Evolutionary conservation across 2,797 vertebrate genomes (phyloP).

Genomic region (Lacerta bilineata): DNA sequence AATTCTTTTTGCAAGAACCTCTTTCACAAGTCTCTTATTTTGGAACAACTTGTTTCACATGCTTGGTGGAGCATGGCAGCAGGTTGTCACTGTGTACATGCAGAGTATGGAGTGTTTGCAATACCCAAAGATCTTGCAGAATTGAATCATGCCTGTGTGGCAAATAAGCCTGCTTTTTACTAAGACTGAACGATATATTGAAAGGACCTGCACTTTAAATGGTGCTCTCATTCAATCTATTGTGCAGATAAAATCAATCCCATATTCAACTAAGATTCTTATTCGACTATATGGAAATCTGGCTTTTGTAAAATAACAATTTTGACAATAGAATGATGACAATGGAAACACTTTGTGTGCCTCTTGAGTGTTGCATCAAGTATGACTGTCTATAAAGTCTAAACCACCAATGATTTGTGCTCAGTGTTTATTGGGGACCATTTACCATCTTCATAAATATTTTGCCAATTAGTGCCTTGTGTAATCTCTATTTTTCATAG

Average conservation of each 20-base stretch:
- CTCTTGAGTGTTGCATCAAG: background rate
- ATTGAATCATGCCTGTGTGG: background rate
- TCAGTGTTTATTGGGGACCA: background rate
- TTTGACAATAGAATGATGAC: background rate
- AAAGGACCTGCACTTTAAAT: background rate
- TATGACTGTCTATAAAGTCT: background rate
- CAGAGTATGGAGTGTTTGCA: background rate
- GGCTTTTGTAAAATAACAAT: too few species aligned
- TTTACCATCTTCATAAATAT: background rate
- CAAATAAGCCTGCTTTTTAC: background rate
- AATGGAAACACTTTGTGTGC: background rate
- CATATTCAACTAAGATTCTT: background rate
- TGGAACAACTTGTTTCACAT: background rate
- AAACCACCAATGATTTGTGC: background rate
- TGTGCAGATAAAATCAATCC: background rate
- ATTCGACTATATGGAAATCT: background rate
- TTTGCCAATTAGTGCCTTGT: background rate
- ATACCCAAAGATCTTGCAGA: too few species aligned
- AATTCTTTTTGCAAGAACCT: too few species aligned
- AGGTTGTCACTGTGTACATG: background rate
- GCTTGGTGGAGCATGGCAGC: background rate
- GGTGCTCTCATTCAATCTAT: background rate
- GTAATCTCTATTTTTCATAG: background rate
- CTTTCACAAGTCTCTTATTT: too few species aligned
- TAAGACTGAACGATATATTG: background rate